Base-by-base conservation (phyloP, 2,888 invertebrate genomes). In the Lochmaea capreae region DNA sequence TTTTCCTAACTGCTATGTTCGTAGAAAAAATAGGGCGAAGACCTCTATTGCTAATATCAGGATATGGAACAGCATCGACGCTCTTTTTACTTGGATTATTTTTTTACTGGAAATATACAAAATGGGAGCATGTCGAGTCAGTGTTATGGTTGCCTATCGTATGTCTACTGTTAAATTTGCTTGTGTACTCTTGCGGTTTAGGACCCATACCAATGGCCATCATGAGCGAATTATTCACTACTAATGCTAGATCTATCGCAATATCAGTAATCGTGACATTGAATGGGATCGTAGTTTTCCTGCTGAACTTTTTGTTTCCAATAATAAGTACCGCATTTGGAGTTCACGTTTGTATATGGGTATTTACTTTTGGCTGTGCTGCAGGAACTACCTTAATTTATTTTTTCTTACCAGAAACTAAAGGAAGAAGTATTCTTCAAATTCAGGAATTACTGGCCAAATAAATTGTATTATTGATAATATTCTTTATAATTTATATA, bases 181-280 rank as follows among this genome's bases (percentile, higher is more conserved):
- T 92, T 71, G 90, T 92, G 0, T 95, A 94, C 87, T 92, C 93
- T 76, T 3, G 82, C 88, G 90, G 91, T 0, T 90, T 93, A 70
- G 94, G 96, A 2, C 93, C 94, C 0, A 84, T 95, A 49, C 93
- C 94, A 0, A 94, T 94, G 94, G 92, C 94, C 0, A 91, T 95
- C 43, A 90, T 94, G 89, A 92, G 93, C 0, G 95, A 95, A 85
- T 90, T 95, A 86, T 92, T 96, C 85, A 92, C 96, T 39, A 88
- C 92, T 0, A 92, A 93, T 78, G 92, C 94, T 2, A 94, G 94
- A 86, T 91, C 93, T 0, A 88, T 90, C 22, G 94, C 93, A 0
- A 61, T 78, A 3, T 76, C 79, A 5, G 42, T 78, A 6, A 65
- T 72, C 1, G 69, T 76, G 5, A 59, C 74, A n/a, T 26, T 70